Evolutionary conservation across 2,888 invertebrate species (phyloP), one percentile per base, ranked within the genome.

Genomic region (Cerastis leucographa): DNA sequence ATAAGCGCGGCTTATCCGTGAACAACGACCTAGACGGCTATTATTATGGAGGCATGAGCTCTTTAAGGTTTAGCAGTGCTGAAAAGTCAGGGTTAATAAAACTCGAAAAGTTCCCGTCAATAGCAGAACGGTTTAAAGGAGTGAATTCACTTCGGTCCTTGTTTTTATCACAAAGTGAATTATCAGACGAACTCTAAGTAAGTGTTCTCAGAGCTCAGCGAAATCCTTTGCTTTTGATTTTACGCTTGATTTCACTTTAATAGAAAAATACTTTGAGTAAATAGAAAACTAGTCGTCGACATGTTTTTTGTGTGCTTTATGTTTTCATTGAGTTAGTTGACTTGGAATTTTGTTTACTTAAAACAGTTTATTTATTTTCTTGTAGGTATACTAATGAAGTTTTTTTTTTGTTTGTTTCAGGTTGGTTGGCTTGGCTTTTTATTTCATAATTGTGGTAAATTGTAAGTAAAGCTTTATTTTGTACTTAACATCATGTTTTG

Each of bases 201-300:
- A 85, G 74, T 72, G 71, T 76, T 72, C 66, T 80, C 69, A 7
- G 56, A 69, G 68, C 71, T 76, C n/a, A 71, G 70, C 70, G 40
- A 72, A 74, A 76, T 74, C 56, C 65, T 84, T 86, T 74, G 84
- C 80, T 61, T 80, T 77, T 77, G 76, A 84, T 76, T 84, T 80
- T 42, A 70, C 76, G 74, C 69, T 84, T 83, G 71, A 80, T 80
- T 85, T 54, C 71, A 84, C 65, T 80, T 62, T 56, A 67, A 81
- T 74, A 62, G 46, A 59, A 71, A 71, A 70, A 70, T 66, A 44
- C 29, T 62, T n/a, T 14, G 29, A 51, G 22, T 51, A 17, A 44
- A 49, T 25, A 66, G 25, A 51, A 49, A 79, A 35, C 12, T 51
- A 12, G 22, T 42, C 29, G 40, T 35, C 22, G 14, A 25, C 9